Evolutionary conservation across 2,113 vertebrate genomes (phyloP), one percentile per base, ranked within the genome.

Genomic region (Chrysochloris asiatica): DNA sequence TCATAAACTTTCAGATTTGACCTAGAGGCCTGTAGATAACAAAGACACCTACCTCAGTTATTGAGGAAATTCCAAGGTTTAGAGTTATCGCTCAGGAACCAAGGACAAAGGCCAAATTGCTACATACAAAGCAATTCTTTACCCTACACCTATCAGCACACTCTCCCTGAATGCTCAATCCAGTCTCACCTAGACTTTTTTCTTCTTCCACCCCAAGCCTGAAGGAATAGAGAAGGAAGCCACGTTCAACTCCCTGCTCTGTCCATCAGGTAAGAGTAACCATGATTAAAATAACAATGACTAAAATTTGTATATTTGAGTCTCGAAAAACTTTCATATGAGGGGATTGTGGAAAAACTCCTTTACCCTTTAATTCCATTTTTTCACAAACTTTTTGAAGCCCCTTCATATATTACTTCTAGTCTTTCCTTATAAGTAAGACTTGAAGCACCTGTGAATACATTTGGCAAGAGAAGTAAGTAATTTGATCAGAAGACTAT

Each of bases 171-270:
- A 65, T 54, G 38, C 69, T 78, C 28, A 50, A 0, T 61, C 56
- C 8, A 38, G 93, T 93, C 0, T 48, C 54, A 69, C 45, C 48
- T 6, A 50, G 93, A 65, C 41, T 28, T 52, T 95, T 91, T 85
- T 63, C 90, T 95, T 91, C n/a, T 73, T 83, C 47, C 59, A 3
- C 17, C 63, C 56, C 36, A 88, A 98, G 98, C 97, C 97, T 24
- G 98, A 97, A 96, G 98, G 98, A 61, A 80, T 92, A 52, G 93
- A 97, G 75, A 96, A 90, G 26, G 97, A 98, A 93, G 92, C n/a
- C 50, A 97, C 96, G 0, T 91, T 97, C 95, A 98, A 95, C 81
- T 95, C 91, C 56, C 13, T 98, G 56, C 56, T 97, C 36, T 98
- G 98, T 78, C 93, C 95, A n/a, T 47, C 89, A 90, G 97, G 98